Evolutionary conservation across 2,797 vertebrate genomes (phyloP), one percentile per base, ranked within the genome.

Genomic region (Poliocrania exsul): DNA sequence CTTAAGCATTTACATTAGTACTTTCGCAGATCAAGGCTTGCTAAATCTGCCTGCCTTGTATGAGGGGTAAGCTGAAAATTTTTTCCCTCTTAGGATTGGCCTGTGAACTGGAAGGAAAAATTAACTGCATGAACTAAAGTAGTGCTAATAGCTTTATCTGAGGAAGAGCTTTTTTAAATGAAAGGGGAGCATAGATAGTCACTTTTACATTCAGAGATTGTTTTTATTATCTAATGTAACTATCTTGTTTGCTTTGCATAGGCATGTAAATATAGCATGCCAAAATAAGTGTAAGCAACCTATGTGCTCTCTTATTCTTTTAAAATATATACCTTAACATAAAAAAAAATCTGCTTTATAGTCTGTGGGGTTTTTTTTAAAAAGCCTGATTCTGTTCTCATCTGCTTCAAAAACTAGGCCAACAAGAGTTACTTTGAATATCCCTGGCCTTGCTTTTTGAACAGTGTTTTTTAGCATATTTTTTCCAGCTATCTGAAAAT

Each of bases 1-100:
- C 82, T 65, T 88, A 72, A 81, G 49, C n/a, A 86, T 85, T 91
- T 89, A 16, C 37, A 70, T 88, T 88, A 83, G 29, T 86, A 65
- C 82, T 71, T 93, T 81, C 82, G 86, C 73, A 90, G 86, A 83
- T 90, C 77, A 88, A 81, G 69, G 86, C 53, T 74, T 57, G 42
- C 46, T 78, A 90, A 88, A 88, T 94, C 61, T 94, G 61, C 38
- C 46, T 92, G 53, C 38, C 40, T 88, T 29, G 10, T 54, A 42
- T 35, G 88, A 72, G 26, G 57, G 26, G 66, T 75, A 92, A 92
- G 50, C 37, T 88, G 57, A 58, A 65, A 83, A 81, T 60, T 81
- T 77, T 67, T 71, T 26, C 10, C 37, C 35, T 65, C 73, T 78
- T 67, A n/a, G 58, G 66, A 92, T 19, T 65, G 57, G 33, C 61